A percentile compares a stretch with the other conserved stretches of the same genome.
Evolutionary conservation across 2,113 vertebrate species (phyloP).

Genomic region (Accipiter virgatus): DNA sequence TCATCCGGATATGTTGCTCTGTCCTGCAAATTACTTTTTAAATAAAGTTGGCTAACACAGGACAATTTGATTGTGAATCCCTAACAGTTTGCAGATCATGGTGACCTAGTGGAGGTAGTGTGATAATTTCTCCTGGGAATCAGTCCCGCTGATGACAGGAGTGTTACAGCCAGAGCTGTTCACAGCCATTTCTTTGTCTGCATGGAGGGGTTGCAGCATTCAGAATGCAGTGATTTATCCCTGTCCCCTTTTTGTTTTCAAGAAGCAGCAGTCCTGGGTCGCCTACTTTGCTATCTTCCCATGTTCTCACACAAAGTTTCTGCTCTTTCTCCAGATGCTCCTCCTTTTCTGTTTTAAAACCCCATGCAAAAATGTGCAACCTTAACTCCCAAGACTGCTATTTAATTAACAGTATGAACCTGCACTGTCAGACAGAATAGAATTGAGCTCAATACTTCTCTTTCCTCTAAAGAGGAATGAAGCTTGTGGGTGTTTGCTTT

Average conservation of each 20-base stretch:
- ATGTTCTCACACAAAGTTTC: background rate
- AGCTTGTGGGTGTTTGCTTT: background rate
- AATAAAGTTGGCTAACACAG: background rate
- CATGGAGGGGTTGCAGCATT: background rate
- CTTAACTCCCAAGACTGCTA: background rate
- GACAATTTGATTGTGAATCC: background rate
- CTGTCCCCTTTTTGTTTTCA: background rate
- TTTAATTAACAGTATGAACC: conserved; percentile 4
- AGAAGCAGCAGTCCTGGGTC: background rate
- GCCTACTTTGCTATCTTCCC: background rate
- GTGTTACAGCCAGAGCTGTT: background rate
- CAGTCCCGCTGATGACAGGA: background rate
- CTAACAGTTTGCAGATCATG: background rate
- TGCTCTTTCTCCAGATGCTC: background rate
- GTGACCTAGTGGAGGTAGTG: background rate
- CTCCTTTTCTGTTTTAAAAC: conserved; percentile 12
- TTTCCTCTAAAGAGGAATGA: background rate
- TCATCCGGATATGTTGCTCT: background rate
- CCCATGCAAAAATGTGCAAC: background rate
- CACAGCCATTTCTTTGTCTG: background rate
- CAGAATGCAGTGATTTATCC: background rate
- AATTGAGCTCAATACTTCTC: background rate
- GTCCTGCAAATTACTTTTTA: background rate
- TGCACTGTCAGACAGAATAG: background rate
- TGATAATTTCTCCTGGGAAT: background rate